These are phyloP conservation scores for Autographa gamma DNA, from an alignment of 2,888 invertebrate genomes.

Conservation along the genomic window DNA sequence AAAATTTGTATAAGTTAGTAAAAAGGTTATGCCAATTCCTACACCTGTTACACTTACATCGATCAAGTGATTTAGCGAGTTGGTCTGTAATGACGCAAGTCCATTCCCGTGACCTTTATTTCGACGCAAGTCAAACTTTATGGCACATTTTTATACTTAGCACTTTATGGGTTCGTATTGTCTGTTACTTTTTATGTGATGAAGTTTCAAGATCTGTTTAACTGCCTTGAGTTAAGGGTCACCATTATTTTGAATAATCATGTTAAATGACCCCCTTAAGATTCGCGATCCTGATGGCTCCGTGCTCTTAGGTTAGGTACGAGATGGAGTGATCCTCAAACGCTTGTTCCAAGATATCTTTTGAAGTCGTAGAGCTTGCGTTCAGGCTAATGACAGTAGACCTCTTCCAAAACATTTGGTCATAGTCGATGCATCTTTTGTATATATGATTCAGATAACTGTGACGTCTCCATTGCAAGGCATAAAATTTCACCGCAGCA, in stretches of 20 bases:
- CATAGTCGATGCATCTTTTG: no score
- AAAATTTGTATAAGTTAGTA: not conserved
- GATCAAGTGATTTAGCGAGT: not conserved
- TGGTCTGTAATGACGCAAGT: not conserved
- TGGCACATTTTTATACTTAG: slow-evolving; percentile 1
- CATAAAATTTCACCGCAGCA: no score
- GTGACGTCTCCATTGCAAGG: no score
- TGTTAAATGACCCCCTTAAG: no score
- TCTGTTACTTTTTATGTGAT: not conserved
- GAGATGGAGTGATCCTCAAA: no score
- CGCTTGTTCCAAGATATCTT: no score
- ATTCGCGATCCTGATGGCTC: no score
- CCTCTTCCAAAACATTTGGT: no score
- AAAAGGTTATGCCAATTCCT: not conserved
- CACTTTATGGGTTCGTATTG: slow-evolving; percentile 4
- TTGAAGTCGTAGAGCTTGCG: no score
- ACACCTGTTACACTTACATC: not conserved
- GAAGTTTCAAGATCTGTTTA: not conserved
- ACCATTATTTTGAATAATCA: not conserved
- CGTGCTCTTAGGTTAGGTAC: no score
- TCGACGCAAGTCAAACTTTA: slow-evolving; percentile 4
- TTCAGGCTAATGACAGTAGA: no score
- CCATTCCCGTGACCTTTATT: not conserved
- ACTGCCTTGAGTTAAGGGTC: not conserved
- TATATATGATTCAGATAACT: no score